phyloP scores from a whole-genome alignment of 2,888 invertebrate genomes.

The Heliconius ismenius region DNA sequence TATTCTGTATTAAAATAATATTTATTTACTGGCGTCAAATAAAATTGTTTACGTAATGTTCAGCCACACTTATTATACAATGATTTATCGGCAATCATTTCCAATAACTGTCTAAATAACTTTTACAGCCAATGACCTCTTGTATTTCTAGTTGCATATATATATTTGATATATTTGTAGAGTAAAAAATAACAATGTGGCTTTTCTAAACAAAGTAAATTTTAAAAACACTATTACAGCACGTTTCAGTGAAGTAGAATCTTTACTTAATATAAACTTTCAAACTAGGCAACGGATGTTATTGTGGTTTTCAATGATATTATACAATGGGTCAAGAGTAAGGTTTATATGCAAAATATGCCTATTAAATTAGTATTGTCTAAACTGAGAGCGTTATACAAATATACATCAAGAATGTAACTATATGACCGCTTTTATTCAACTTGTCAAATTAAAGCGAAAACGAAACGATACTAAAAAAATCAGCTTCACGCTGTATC shows the following conservation, averaged over 20 bases:
- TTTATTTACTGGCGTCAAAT: not conserved
- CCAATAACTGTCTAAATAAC: slow-evolving; percentile 17
- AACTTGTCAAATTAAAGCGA: no score
- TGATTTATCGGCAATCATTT: slow-evolving; percentile 21
- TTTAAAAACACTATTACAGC: not conserved
- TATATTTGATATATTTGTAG: not conserved
- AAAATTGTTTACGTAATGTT: slow-evolving; percentile 10
- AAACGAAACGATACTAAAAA: no score
- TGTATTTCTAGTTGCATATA: not conserved
- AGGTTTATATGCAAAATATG: no score
- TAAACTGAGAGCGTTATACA: no score
- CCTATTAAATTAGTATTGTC: no score
- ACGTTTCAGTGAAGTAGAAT: not conserved
- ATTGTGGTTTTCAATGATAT: no score
- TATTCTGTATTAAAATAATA: not conserved
- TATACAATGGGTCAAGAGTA: no score
- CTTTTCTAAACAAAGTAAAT: not conserved
- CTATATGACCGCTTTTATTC: no score
- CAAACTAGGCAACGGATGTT: no score
- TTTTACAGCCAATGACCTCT: slow-evolving; percentile 3
- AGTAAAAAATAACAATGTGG: not conserved
- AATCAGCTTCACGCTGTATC: no score
- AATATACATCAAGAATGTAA: no score
- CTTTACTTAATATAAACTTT: no score
- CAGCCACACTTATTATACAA: slow-evolving; percentile 18